A percentile compares a stretch with the other conserved stretches of the same genome.
phyloP scores from a whole-genome alignment of 2,797 vertebrate species.

The Micromesistius poutassou region DNA sequence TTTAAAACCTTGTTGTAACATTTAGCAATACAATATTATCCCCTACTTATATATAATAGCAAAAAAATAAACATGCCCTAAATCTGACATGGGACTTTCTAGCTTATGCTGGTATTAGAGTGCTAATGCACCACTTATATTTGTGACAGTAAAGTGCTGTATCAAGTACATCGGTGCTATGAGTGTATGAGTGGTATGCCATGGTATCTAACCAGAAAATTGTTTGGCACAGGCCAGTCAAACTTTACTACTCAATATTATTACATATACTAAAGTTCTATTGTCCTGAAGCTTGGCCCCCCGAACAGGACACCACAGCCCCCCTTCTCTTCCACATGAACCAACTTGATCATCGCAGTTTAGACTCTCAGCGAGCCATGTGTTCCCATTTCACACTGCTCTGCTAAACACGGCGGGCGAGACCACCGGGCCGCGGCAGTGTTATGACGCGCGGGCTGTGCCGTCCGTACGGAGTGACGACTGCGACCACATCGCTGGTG shows the following conservation, averaged over 20 bases:
- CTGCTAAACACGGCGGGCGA: slow-evolving; percentile 43
- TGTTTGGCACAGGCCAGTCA: not conserved
- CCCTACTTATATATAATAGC: not conserved
- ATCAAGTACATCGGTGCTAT: not conserved
- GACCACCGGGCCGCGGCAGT: slow-evolving; percentile 40
- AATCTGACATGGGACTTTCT: not conserved
- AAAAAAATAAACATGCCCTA: not conserved
- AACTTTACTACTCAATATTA: not conserved
- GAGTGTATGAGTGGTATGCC: too few relatives aligned
- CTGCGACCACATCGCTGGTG: slow-evolving; percentile 13
- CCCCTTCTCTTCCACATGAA: not conserved
- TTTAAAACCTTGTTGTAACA: not conserved
- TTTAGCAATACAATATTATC: not conserved
- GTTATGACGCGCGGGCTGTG: slow-evolving; percentile 48
- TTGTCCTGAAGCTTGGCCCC: not conserved
- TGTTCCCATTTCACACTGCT: slow-evolving; percentile 57
- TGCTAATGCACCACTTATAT: not conserved
- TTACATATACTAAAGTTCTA: not conserved
- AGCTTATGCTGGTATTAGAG: not conserved
- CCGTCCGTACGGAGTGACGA: slow-evolving; percentile 29
- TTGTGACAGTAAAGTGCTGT: not conserved
- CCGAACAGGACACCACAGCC: not conserved
- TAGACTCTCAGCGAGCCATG: slow-evolving; percentile 60
- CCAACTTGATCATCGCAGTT: slow-evolving; percentile 29
- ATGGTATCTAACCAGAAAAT: not conserved